Evolutionary conservation across 1,140 invertebrate species (phyloP).

Genomic region (Lepidurus apus): DNA sequence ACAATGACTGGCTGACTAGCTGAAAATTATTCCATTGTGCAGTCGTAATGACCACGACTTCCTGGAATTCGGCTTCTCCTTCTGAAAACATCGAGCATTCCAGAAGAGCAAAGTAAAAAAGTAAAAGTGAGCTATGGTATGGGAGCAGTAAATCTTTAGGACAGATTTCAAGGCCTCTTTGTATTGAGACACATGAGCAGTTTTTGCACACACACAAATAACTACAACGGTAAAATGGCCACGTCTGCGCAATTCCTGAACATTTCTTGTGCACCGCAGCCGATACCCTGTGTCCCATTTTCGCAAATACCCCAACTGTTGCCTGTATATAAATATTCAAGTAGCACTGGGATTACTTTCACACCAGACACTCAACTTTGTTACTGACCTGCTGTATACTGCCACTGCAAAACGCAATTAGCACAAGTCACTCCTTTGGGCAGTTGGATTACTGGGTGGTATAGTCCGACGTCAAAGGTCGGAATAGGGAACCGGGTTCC

Average conservation of each 20-base stretch:
- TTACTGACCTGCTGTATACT: conserved; percentile 37
- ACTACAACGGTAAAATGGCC: conserved; percentile 44
- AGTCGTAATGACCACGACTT: too few relatives aligned
- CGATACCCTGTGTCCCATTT: conserved; percentile 43
- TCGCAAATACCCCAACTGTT: conserved; percentile 42
- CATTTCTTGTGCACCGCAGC: conserved; percentile 61
- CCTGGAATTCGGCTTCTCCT: too few relatives aligned
- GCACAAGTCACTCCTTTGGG: conserved; percentile 37
- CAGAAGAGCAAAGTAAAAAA: too few relatives aligned
- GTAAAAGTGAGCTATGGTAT: too few relatives aligned
- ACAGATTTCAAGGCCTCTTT: not conserved
- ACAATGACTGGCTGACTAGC: not conserved
- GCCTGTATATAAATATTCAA: conserved; percentile 37
- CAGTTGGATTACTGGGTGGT: conserved; percentile 32
- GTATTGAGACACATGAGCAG: not conserved
- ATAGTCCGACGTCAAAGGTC: conserved; percentile 16
- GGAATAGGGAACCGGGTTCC: conserved; percentile 40
- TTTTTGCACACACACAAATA: not conserved
- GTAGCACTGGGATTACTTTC: not conserved
- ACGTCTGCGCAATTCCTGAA: conserved; percentile 65
- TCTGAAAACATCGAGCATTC: too few relatives aligned
- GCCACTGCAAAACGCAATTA: conserved; percentile 39
- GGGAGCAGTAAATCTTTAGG: too few relatives aligned
- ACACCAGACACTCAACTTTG: not conserved
- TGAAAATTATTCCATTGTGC: too few relatives aligned